These are phyloP conservation scores for Malurus cyaneus DNA, from an alignment of 2,113 vertebrate genomes.

Conservation along the genomic window DNA sequence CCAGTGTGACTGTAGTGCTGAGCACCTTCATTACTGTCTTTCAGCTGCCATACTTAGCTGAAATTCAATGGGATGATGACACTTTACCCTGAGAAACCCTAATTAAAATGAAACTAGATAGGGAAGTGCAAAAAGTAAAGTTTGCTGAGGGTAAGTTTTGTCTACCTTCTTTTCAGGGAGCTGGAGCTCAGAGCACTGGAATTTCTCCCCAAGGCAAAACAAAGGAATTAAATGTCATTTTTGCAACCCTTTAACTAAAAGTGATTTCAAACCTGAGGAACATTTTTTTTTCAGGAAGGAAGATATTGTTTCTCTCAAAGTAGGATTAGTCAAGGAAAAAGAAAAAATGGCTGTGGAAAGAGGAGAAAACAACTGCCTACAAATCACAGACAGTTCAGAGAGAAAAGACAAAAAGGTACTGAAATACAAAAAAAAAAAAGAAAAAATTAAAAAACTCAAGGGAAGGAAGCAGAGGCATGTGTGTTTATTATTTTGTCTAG, in stretches of 20 bases:
- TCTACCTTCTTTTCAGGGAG: background rate
- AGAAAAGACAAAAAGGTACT: background rate
- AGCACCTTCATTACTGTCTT: background rate
- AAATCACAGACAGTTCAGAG: background rate
- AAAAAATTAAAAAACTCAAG: accelerated
- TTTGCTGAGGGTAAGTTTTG: background rate
- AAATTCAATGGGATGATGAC: background rate
- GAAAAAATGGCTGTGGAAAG: background rate
- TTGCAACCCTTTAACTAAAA: background rate
- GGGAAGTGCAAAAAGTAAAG: background rate
- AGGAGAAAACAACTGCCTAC: background rate
- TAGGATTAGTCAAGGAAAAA: background rate
- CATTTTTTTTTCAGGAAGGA: background rate
- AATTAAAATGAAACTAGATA: background rate
- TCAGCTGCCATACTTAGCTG: background rate
- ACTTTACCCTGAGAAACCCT: background rate
- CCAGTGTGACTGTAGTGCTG: background rate
- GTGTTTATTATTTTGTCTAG: constrained; percentile 54
- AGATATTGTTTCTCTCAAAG: background rate
- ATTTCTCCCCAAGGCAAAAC: background rate
- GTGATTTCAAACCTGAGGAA: background rate
- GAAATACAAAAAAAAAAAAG: background rate
- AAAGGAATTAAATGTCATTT: background rate
- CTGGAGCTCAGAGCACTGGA: background rate
- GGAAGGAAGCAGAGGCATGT: background rate